These are phyloP conservation scores for Cataglyphis albicans DNA, from an alignment of 2,888 invertebrate genomes.

Conservation along the genomic window DNA sequence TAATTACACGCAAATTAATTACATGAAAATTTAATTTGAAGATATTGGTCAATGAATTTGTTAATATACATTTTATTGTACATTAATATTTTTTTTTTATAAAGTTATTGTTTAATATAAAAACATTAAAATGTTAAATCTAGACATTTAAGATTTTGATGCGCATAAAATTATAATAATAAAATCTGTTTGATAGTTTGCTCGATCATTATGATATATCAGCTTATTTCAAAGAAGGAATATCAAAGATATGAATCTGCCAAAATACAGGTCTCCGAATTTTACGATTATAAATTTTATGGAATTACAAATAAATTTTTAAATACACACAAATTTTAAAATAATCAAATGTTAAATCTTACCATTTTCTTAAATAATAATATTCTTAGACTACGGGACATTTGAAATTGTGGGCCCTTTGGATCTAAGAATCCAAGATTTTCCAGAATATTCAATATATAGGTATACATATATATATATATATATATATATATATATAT, in stretches of 20 bases:
- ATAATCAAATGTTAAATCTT: neutral
- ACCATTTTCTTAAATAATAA: neutral
- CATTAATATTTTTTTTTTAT: neutral
- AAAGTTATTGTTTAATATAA: neutral
- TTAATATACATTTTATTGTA: neutral
- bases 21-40: neutral
- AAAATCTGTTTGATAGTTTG: neutral
- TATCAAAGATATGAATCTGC: neutral
- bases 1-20: neutral
- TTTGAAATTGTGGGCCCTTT: constrained; percentile 17
- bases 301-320: neutral
- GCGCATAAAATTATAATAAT: neutral
- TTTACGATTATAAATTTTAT: neutral
- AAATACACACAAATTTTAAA: neutral
- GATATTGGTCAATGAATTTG: neutral
- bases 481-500: neutral
- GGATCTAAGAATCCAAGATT: constrained; percentile 19
- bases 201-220: neutral
- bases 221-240: neutral
- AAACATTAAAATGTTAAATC: neutral
- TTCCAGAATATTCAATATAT: neutral
- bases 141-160: neutral
- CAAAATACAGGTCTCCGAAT: neutral
- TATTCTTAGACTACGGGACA: constrained; percentile 33
- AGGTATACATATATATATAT: neutral